Evolutionary conservation across 1,140 invertebrate species (phyloP).

Genomic region (Bombus picipes): DNA sequence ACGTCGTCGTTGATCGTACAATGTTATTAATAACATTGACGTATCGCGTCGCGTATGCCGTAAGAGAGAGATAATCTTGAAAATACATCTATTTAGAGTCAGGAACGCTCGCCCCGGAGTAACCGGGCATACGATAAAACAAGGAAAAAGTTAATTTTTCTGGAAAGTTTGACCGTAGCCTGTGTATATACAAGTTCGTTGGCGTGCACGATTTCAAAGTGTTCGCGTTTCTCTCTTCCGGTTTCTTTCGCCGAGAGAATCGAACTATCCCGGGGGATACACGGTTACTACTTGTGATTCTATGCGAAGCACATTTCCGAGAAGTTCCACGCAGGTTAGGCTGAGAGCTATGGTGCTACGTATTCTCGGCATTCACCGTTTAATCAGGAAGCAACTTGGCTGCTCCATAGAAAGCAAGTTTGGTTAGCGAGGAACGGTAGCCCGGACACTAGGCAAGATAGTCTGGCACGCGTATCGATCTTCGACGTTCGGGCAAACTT

Average conservation of each 20-base stretch:
- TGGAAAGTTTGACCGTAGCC: conserved; percentile 45
- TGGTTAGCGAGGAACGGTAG: conserved; percentile 54
- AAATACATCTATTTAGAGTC: background rate
- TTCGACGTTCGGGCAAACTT: conserved; percentile 45
- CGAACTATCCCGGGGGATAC: conserved; percentile 63
- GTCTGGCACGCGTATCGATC: conserved; percentile 53
- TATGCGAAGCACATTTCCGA: conserved; percentile 40
- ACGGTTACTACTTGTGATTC: conserved; percentile 66
- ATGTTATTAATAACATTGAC: background rate
- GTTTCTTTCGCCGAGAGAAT: conserved; percentile 57
- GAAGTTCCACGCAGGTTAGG: conserved; percentile 51
- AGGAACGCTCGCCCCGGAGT: background rate
- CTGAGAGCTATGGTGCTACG: conserved; percentile 60
- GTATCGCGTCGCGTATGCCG: background rate
- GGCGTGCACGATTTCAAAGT: conserved; percentile 35
- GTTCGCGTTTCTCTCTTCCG: conserved; percentile 11
- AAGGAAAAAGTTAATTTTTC: conserved; percentile 54
- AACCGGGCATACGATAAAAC: conserved; percentile 43
- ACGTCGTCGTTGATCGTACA: background rate
- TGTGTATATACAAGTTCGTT: conserved; percentile 5
- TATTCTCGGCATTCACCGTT: conserved; percentile 68
- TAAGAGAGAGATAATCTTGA: background rate
- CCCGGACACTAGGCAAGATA: conserved; percentile 47
- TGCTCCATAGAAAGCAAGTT: conserved; percentile 61
- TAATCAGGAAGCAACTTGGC: conserved; percentile 70